Conservation (phyloP, 2,888 invertebrate species). For the Saturnia pavonia region DNA sequence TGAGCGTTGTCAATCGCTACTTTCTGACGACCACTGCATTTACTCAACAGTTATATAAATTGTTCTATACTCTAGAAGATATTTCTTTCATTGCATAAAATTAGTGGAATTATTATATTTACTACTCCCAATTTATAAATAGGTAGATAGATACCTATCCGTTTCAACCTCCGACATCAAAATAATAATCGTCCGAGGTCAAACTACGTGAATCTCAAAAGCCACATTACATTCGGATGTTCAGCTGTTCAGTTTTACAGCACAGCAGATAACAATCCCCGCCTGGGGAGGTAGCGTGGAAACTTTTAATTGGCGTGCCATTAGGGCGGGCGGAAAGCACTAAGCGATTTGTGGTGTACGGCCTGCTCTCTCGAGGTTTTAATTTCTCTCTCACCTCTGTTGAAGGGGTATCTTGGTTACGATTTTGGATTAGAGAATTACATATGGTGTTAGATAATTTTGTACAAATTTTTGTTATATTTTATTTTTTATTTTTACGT, state of each 20-base stretch:
- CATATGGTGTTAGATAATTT: constrained; percentile 24
- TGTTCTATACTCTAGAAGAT: background rate
- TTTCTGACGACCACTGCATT: background rate
- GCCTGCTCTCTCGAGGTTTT: constrained; percentile 73
- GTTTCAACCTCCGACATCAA: constrained; percentile 55
- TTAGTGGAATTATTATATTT: background rate
- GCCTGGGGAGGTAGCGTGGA: constrained; percentile 63
- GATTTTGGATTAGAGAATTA: constrained; percentile 44
- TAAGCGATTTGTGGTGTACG: constrained; percentile 82
- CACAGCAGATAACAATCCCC: constrained; percentile 71
- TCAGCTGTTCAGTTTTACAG: constrained; percentile 78
- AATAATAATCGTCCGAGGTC: constrained; percentile 64
- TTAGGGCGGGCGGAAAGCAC: constrained; percentile 77
- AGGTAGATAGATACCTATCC: too few relatives aligned
- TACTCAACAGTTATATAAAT: background rate
- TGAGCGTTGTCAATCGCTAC: background rate
- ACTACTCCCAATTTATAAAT: background rate
- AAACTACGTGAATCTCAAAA: constrained; percentile 62
- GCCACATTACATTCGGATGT: constrained; percentile 70
- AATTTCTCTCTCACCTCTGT: constrained; percentile 70
- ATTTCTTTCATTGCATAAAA: background rate
- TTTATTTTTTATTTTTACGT: too few relatives aligned
- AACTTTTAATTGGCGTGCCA: constrained; percentile 83
- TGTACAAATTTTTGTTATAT: constrained; percentile 14
- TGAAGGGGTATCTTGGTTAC: constrained; percentile 55